phyloP scores from a whole-genome alignment of 2,888 invertebrate species.

The Chorisops tibialis region DNA sequence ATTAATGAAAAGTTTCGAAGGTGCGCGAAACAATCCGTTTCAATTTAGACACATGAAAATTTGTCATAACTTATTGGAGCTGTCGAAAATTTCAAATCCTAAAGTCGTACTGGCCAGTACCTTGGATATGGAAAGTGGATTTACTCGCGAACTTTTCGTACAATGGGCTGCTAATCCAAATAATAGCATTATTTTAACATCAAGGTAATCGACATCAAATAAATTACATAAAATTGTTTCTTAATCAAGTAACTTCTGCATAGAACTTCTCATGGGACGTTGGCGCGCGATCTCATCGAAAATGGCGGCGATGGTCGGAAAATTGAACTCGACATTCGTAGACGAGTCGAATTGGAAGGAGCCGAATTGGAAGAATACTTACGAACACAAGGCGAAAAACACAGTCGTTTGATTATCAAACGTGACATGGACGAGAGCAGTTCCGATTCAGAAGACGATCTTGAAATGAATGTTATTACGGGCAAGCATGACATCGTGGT shows the following conservation, averaged over 20 bases:
- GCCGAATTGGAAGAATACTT: slow-evolving; percentile 73
- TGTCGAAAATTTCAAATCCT: slow-evolving; percentile 81
- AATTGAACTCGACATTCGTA: slow-evolving; percentile 67
- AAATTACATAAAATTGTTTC: background rate
- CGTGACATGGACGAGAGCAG: slow-evolving; percentile 69
- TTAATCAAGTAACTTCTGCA: slow-evolving; percentile 28
- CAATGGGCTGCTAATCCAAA: slow-evolving; percentile 89
- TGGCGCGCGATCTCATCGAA: slow-evolving; percentile 75
- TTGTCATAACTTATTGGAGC: slow-evolving; percentile 87
- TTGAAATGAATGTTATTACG: slow-evolving; percentile 78
- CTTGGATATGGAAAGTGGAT: slow-evolving; percentile 93
- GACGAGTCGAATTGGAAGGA: slow-evolving; percentile 72
- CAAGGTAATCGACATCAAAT: slow-evolving; percentile 55
- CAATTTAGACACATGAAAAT: slow-evolving; percentile 90
- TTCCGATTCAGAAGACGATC: slow-evolving; percentile 77
- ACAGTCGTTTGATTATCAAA: slow-evolving; percentile 47
- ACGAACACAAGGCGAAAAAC: slow-evolving; percentile 61
- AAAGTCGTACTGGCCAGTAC: slow-evolving; percentile 94
- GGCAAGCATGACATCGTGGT: slow-evolving; percentile 88
- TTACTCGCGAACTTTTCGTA: slow-evolving; percentile 88
- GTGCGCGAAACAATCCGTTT: slow-evolving; percentile 90
- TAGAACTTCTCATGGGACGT: slow-evolving; percentile 76
- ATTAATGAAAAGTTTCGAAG: slow-evolving; percentile 87
- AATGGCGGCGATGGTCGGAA: slow-evolving; percentile 67
- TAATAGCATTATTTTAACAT: slow-evolving; percentile 93